Percentiles rank a stretch among this genome's conserved stretches.
phyloP scores from a whole-genome alignment of 2,888 invertebrate genomes.

The Phlogophora meticulosa region DNA sequence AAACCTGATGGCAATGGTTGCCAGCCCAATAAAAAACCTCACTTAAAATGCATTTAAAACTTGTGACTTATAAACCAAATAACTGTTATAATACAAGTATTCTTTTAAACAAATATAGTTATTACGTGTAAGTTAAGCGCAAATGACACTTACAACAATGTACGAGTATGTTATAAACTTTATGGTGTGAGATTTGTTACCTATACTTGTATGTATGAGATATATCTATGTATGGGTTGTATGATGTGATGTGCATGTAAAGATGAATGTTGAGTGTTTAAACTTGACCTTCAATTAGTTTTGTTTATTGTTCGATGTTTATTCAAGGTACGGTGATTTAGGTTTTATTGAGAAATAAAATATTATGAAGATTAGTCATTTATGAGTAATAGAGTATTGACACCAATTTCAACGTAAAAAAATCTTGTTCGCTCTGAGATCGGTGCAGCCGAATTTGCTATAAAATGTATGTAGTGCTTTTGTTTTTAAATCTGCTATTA shows the following conservation, averaged over 20 bases:
- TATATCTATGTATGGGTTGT: constrained; percentile 2
- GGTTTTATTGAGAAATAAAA: constrained; percentile 10
- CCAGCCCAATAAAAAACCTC: background rate
- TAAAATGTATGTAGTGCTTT: too few species aligned
- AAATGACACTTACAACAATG: constrained; percentile 51
- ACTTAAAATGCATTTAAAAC: constrained; percentile 7
- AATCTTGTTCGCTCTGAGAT: too few species aligned
- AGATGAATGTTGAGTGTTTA: constrained; percentile 31
- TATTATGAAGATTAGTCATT: constrained; percentile 14
- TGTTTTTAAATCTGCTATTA: too few species aligned
- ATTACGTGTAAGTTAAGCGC: constrained; percentile 45
- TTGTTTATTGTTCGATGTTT: constrained; percentile 42
- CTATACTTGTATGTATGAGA: constrained; percentile 8
- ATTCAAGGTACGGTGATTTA: constrained; percentile 6
- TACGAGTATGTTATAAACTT: constrained; percentile 46
- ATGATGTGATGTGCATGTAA: constrained; percentile 21
- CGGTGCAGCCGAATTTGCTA: too few species aligned
- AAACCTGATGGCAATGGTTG: background rate
- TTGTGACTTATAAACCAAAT: constrained; percentile 17
- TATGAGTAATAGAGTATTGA: background rate
- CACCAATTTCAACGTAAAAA: background rate
- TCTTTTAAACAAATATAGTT: constrained; percentile 47
- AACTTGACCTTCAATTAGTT: constrained; percentile 57
- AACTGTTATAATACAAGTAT: constrained; percentile 18
- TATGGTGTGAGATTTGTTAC: constrained; percentile 55